phyloP scores from a whole-genome alignment of 1,140 invertebrate species.

The Drosophila willistoni region DNA sequence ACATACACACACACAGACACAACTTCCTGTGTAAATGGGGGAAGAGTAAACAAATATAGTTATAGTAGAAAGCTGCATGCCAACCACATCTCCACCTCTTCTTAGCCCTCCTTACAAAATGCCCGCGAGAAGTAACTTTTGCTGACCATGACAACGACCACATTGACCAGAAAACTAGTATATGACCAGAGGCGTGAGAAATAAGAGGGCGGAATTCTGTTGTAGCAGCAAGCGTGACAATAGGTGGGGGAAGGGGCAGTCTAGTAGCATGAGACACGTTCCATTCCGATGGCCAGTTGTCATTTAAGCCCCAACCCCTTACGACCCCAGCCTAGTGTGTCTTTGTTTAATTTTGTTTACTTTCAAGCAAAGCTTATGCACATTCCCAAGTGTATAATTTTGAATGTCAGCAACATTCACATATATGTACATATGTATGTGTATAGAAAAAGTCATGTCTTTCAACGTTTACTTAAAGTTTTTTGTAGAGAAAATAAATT shows the following conservation, averaged over 20 bases:
- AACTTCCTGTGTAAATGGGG: conserved; percentile 21
- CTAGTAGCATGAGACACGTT: conserved; percentile 42
- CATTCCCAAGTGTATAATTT: conserved; percentile 78
- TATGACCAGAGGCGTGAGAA: conserved; percentile 11
- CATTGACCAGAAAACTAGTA: conserved; percentile 37
- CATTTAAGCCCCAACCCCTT: conserved; percentile 28
- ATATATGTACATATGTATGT: conserved; percentile 20
- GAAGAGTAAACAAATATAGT: conserved; percentile 69
- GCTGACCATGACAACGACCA: conserved; percentile 70
- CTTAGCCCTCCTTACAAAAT: not conserved
- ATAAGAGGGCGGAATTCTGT: not conserved
- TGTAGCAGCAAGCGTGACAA: not conserved
- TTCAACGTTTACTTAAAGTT: conserved; percentile 53
- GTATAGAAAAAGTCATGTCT: conserved; percentile 20
- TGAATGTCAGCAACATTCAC: conserved; percentile 73
- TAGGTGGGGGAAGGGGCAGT: not conserved
- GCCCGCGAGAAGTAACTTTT: conserved; percentile 65
- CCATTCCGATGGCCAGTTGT: conserved; percentile 58
- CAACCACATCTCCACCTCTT: too few relatives aligned
- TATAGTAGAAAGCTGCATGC: conserved; percentile 26
- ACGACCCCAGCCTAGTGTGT: not conserved
- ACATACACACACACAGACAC: conserved; percentile 10
- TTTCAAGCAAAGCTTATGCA: conserved; percentile 62
- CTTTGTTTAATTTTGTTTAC: conserved; percentile 74
- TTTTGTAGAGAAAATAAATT: not conserved